Base-by-base conservation (phyloP, 2,888 invertebrate species). In the Dexiosoma caninum region DNA sequence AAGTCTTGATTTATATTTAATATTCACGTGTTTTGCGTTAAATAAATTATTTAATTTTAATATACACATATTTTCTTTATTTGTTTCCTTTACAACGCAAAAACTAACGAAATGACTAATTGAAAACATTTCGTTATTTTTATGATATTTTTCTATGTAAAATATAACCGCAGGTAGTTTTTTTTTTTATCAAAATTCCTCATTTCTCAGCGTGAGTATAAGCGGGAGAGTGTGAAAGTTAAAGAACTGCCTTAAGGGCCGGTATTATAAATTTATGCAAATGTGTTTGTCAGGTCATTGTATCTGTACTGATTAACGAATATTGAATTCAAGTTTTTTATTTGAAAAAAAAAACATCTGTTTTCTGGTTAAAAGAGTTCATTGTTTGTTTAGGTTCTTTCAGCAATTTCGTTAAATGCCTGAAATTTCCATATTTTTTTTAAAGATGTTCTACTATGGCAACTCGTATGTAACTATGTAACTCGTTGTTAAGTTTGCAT, bases 221-320 rank as follows among this genome's bases (percentile, higher is more conserved):
- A 60, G 37, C 14, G 16, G 19, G 6, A 44, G 44, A 44, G 2
- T 5, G 10, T 16, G 6, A 37, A 57, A 23, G 14, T 23, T 10
- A 55, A 32, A 64, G 59, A 62, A 37, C 14, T 27, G 16, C 49
- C 59, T 72, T 46, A 44, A 67, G 46, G 67, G 60, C 60, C 37
- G 59, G 46, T 16, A 57, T 69, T 66, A 30, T 53, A 66, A 80
- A 66, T 44, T 55, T 78, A 78, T 74, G 74, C 64, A 79, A 79
- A 74, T 74, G 55, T 62, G 16, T 69, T 49, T 49, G 53, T 53
- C n/a, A n/a, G n/a, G n/a, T n/a, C 37, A 55, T 35, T 74, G 53
- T 46, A 27, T 14, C 3, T 51, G 21, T n/a, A 23, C 12, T 35
- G 46, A 62, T 8, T 62, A 37, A 23, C 40, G 37, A n/a, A 23